These are phyloP conservation scores for Gymnoscopelus braueri DNA, from an alignment of 2,797 vertebrate species.

Conservation along the genomic window DNA sequence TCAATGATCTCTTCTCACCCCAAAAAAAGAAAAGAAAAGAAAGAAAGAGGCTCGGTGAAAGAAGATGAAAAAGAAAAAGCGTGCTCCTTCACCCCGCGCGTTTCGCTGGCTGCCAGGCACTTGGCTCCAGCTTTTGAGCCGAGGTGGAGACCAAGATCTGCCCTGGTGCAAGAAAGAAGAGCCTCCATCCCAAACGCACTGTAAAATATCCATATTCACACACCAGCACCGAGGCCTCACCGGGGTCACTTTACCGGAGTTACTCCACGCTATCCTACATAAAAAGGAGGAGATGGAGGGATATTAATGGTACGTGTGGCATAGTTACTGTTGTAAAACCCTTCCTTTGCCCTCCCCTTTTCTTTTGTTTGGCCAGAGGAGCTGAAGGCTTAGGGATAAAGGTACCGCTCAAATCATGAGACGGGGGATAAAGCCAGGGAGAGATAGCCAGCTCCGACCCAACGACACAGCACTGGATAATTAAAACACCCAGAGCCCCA, in stretches of 20 bases:
- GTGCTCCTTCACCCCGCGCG: constrained; percentile 71
- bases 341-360: constrained; percentile 78
- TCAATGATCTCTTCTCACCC: constrained; percentile 69
- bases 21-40: constrained; percentile 45
- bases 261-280: constrained; percentile 70
- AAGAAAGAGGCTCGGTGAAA: constrained; percentile 46
- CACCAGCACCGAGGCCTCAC: constrained; percentile 58
- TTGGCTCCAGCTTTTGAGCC: constrained; percentile 66
- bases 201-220: constrained; percentile 64
- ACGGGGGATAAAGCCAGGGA: constrained; percentile 80
- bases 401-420: constrained; percentile 85
- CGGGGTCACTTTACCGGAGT: constrained; percentile 81
- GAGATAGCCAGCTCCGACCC: constrained; percentile 81
- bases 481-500: constrained; percentile 85
- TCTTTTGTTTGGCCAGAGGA: constrained; percentile 86
- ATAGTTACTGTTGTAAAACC: constrained; percentile 82
- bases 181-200: constrained; percentile 58
- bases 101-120: constrained; percentile 69
- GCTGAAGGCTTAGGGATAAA: constrained; percentile 86
- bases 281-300: constrained; percentile 79
- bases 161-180: constrained; percentile 61
- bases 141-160: constrained; percentile 50
- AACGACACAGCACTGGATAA: constrained; percentile 81
- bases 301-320: constrained; percentile 85
- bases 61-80: constrained; percentile 57